A percentile compares a stretch with the other conserved stretches of the same genome.
Evolutionary conservation across 2,797 vertebrate species (phyloP).

Genomic region (Knipowitschia caucasica): DNA sequence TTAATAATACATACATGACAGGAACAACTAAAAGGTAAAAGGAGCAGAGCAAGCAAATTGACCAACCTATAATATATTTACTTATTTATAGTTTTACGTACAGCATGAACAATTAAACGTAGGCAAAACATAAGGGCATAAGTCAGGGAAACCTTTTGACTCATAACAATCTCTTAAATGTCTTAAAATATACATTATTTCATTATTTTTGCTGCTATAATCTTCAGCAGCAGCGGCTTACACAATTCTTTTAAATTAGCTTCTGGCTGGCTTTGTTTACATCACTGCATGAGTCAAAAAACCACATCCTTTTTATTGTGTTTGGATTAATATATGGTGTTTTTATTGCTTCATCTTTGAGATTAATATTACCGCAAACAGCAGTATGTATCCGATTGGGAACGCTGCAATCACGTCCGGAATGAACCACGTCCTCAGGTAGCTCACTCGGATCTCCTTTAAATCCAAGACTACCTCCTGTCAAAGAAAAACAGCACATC

Average conservation of each 20-base stretch:
- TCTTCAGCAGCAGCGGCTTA: background rate
- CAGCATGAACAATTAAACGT: background rate
- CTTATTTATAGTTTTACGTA: background rate
- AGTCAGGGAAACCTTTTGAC: background rate
- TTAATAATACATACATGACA: background rate
- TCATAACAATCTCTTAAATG: background rate
- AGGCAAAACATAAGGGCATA: background rate
- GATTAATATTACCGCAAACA: slow-evolving; percentile 72
- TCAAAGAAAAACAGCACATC: slow-evolving; percentile 26
- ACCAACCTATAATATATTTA: background rate
- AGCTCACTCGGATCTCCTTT: slow-evolving; percentile 72
- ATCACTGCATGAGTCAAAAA: background rate
- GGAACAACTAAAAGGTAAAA: background rate
- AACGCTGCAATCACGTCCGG: slow-evolving; percentile 78
- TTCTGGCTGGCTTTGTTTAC: background rate
- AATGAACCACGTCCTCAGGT: slow-evolving; percentile 80
- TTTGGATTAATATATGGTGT: background rate
- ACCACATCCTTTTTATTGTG: background rate
- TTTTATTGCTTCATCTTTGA: slow-evolving; percentile 6
- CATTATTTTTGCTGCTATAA: too few relatives aligned
- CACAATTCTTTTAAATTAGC: background rate
- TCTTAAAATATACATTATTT: background rate
- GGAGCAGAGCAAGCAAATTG: background rate
- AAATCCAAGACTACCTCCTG: slow-evolving; percentile 77
- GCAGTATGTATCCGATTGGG: slow-evolving; percentile 78